These are phyloP conservation scores for Zeus faber DNA, from an alignment of 2,113 vertebrate genomes.

Conservation along the genomic window DNA sequence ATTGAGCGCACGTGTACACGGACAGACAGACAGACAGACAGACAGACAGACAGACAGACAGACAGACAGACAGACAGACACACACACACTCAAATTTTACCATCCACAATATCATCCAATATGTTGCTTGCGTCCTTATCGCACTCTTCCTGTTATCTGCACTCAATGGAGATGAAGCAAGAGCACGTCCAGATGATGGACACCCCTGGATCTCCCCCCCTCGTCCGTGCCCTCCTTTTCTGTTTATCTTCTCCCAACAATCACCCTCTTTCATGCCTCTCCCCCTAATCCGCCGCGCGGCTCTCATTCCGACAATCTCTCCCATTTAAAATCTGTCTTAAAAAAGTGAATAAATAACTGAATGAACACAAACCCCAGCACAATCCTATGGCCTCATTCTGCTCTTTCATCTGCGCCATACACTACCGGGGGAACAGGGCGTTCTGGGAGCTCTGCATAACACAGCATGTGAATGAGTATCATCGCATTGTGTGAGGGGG, in stretches of 20 bases:
- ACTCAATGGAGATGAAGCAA: constrained; percentile 1
- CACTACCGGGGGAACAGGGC: not conserved
- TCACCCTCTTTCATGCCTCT: not conserved
- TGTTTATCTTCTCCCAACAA: not conserved
- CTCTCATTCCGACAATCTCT: not conserved
- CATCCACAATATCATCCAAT: no score
- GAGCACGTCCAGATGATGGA: no score
- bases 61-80: not conserved
- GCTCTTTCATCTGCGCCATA: not conserved
- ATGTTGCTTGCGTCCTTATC: no score
- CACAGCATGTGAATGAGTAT: constrained; percentile 10
- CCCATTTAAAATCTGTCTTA: not conserved
- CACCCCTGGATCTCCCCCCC: not conserved
- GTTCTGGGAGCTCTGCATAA: constrained; percentile 1
- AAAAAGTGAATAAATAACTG: not conserved
- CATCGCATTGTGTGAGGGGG: constrained; percentile 15
- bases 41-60: not conserved
- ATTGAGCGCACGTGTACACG: no score
- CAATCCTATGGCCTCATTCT: not conserved
- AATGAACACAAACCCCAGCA: no score
- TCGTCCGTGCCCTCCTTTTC: not conserved
- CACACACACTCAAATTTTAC: not conserved
- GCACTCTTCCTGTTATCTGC: not conserved
- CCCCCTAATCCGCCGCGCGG: not conserved
- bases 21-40: not conserved